Conservation (phyloP, 2,797 vertebrate species). For the Protosalanx chinensis region DNA sequence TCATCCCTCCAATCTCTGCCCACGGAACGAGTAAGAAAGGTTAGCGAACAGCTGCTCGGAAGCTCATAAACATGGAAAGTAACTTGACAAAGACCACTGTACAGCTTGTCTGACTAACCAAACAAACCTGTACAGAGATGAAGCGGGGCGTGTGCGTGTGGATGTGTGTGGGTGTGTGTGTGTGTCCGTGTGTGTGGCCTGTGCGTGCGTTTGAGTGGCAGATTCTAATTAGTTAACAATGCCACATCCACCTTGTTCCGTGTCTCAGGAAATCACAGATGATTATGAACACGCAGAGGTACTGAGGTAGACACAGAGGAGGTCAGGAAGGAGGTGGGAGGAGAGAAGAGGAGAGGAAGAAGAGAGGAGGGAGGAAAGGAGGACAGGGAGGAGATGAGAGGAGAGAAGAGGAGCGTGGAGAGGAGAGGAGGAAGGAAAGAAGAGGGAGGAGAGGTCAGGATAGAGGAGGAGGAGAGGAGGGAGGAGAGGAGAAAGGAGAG, state of each 20-base stretch:
- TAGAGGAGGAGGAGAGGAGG: too few relatives aligned
- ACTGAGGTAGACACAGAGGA: constrained; percentile 21
- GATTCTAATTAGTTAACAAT: constrained; percentile 43
- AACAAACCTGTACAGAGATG: too few relatives aligned
- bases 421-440: too few relatives aligned
- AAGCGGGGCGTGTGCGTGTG: background rate
- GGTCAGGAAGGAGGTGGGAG: background rate
- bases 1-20: background rate
- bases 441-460: too few relatives aligned
- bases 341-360: background rate
- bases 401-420: constrained; percentile 9
- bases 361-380: background rate
- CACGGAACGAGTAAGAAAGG: constrained; percentile 7
- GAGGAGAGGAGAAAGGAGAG: too few relatives aligned
- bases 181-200: background rate
- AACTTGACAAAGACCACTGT: too few relatives aligned
- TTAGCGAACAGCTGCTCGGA: constrained; percentile 22
- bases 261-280: constrained; percentile 62
- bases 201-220: constrained; percentile 15
- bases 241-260: constrained; percentile 61
- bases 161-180: constrained; percentile 5
- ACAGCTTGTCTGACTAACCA: background rate
- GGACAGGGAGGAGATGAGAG: background rate
- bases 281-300: constrained; percentile 51
- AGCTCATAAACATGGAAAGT: constrained; percentile 18